Evolutionary conservation across 1,140 invertebrate species (phyloP).

Genomic region (Philaenus spumarius): DNA sequence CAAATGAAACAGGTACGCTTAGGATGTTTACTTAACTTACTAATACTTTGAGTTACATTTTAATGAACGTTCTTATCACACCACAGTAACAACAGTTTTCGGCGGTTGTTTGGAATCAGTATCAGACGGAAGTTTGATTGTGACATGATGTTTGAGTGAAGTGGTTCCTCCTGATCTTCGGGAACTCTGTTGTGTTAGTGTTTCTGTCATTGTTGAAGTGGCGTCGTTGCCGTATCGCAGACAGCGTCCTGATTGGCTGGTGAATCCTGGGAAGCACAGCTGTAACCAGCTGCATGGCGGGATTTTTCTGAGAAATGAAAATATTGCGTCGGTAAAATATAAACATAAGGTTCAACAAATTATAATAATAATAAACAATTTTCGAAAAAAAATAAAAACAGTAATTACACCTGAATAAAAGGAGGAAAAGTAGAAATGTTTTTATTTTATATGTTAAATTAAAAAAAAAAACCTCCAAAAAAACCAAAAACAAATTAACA

Average conservation of each 20-base stretch:
- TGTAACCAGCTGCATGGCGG: constrained; percentile 37
- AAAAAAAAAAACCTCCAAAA: too few species aligned
- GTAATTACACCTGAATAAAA: too few species aligned
- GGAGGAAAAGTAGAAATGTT: too few species aligned
- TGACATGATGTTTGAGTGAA: constrained; percentile 32
- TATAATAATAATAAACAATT: too few species aligned
- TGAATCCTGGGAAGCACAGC: constrained; percentile 34
- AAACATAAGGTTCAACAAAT: background rate
- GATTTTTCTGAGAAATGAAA: constrained; percentile 30
- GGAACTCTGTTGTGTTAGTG: constrained; percentile 34
- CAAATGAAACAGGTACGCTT: too few species aligned
- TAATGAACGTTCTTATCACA: too few species aligned
- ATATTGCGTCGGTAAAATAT: background rate
- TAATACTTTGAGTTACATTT: too few species aligned
- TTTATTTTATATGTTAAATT: too few species aligned
- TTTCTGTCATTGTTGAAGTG: constrained; percentile 35
- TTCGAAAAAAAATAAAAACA: too few species aligned
- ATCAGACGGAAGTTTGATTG: constrained; percentile 33
- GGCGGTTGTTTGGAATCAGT: constrained; percentile 9
- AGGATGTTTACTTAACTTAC: too few species aligned
- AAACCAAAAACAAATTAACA: too few species aligned
- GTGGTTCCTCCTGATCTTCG: constrained; percentile 33
- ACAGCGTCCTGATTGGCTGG: constrained; percentile 29
- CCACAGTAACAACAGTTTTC: too few species aligned
- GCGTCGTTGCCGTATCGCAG: constrained; percentile 33